Conservation (phyloP, 2,113 vertebrate genomes). For the Catagonus wagneri region DNA sequence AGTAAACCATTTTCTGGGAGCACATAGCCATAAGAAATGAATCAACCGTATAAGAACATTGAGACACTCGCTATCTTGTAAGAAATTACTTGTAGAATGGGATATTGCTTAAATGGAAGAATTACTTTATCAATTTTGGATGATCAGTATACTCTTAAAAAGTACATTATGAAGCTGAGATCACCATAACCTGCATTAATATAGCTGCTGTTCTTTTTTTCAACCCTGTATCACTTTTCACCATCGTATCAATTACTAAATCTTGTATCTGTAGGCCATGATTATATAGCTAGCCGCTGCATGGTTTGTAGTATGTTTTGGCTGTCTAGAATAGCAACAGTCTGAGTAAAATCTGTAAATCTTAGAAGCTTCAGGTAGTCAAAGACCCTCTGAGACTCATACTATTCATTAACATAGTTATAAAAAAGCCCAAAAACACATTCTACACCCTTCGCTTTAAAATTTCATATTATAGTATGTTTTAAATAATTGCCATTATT, state of each 20-base stretch:
- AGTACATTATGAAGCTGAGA: not conserved
- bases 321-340: not conserved
- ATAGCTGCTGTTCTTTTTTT: not conserved
- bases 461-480: not conserved
- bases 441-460: not conserved
- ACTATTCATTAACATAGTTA: not conserved
- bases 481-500: constrained; percentile 30
- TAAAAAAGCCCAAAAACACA: not conserved
- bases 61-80: not conserved
- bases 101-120: not conserved
- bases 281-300: not conserved
- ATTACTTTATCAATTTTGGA: not conserved
- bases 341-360: constrained; percentile 20
- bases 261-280: not conserved
- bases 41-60: not conserved
- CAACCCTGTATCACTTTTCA: not conserved
- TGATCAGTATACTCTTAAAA: not conserved
- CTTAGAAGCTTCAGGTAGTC: not conserved
- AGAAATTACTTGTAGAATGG: constrained; percentile 14
- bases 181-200: not conserved
- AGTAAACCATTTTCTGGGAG: not conserved
- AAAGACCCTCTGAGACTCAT: not conserved
- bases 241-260: not conserved
- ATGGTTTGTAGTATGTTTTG: not conserved
- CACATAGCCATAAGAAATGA: constrained; percentile 1